A percentile compares a stretch with the other conserved stretches of the same genome.
Conservation (phyloP, 1,140 invertebrate genomes). For the Macrotrachela quadricornifera region DNA sequence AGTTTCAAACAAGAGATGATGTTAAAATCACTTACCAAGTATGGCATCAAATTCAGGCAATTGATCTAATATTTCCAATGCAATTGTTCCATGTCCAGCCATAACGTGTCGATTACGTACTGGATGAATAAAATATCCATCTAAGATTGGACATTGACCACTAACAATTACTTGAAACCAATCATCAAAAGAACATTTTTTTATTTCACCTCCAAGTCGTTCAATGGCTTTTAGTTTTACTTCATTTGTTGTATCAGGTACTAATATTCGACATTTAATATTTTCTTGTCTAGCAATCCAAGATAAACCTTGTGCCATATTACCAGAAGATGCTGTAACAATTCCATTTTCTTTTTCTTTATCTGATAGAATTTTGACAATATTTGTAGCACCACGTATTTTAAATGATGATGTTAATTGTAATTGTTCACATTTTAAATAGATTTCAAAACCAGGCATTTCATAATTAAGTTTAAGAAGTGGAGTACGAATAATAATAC, state of each 20-base stretch:
- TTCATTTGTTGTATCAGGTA: conserved; percentile 15
- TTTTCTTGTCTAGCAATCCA: conserved; percentile 12
- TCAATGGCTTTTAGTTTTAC: conserved; percentile 15
- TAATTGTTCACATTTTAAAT: conserved; percentile 20
- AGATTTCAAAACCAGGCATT: conserved; percentile 13
- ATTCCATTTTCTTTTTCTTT: conserved; percentile 13
- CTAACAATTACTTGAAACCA: conserved; percentile 17
- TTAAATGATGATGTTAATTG: conserved; percentile 21
- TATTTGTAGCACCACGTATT: conserved; percentile 17
- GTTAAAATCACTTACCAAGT: conserved; percentile 6
- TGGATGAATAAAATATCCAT: conserved; percentile 18
- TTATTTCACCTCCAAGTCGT: conserved; percentile 13
- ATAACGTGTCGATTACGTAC: conserved; percentile 16
- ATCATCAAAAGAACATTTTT: conserved; percentile 15
- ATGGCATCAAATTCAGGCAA: conserved; percentile 18
- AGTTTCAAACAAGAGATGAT: too few relatives aligned
- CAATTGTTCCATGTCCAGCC: conserved; percentile 22
- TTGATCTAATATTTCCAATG: conserved; percentile 18
- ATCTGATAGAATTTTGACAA: conserved; percentile 11
- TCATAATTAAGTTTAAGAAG: conserved; percentile 9
- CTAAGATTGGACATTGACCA: conserved; percentile 12
- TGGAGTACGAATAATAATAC: conserved; percentile 7
- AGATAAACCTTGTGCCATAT: conserved; percentile 19
- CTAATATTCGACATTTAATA: conserved; percentile 14
- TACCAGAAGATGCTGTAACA: conserved; percentile 21